These are phyloP conservation scores for Panagrolaimus sp. DNA, from an alignment of 1,140 invertebrate species.

Conservation along the genomic window DNA sequence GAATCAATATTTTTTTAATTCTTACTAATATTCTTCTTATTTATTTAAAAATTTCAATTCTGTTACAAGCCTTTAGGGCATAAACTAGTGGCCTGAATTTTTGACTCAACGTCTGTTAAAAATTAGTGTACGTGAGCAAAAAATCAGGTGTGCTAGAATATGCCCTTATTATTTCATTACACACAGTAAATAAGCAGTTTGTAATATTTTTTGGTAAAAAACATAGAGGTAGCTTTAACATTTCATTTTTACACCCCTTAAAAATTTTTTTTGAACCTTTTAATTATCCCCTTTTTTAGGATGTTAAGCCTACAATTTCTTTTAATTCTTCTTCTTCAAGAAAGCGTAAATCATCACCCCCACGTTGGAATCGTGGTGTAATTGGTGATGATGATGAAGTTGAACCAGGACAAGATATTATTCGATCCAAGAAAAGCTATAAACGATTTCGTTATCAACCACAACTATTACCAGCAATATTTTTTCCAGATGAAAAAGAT, in stretches of 20 bases:
- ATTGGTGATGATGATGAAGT: not conserved
- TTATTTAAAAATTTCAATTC: not conserved
- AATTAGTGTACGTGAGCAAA: slow-evolving; percentile 9
- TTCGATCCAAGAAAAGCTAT: not conserved
- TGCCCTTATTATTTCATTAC: not conserved
- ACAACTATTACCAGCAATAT: not conserved
- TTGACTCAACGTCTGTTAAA: slow-evolving; percentile 9
- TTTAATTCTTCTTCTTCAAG: too few species aligned
- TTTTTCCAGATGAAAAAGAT: slow-evolving; percentile 5
- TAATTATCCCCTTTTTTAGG: too few species aligned
- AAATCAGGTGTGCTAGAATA: slow-evolving; percentile 7
- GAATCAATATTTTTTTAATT: not conserved
- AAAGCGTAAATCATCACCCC: not conserved
- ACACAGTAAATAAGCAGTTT: too few species aligned
- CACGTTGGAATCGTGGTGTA: not conserved
- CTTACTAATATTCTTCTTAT: not conserved
- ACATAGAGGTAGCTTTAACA: too few species aligned
- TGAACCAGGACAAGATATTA: not conserved
- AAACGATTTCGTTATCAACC: not conserved
- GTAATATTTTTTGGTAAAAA: too few species aligned
- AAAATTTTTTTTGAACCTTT: too few species aligned
- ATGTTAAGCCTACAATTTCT: too few species aligned
- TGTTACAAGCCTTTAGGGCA: too few species aligned
- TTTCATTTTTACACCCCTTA: too few species aligned
- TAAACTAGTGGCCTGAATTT: slow-evolving; percentile 3